Base-by-base conservation (phyloP, 2,113 vertebrate species). In the Chaetorhynchus papuensis region DNA sequence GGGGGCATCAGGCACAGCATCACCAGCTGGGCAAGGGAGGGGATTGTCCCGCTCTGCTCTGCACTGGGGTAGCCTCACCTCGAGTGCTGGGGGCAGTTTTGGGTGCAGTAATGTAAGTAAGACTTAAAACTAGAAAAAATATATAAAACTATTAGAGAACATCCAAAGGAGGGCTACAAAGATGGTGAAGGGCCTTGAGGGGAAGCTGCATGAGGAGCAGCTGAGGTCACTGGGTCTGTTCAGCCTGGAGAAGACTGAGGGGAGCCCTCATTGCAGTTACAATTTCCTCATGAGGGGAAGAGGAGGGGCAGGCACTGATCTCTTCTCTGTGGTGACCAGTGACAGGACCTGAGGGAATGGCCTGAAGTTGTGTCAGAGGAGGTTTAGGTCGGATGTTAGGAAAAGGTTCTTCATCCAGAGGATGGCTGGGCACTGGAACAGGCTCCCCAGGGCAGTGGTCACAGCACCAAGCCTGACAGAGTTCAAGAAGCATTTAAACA, bases 11-110 rank as follows among this genome's bases (percentile, higher is more conserved):
- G 66, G 49, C 11, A 56, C 42, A 71, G 41, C 64, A 47, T 61
- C 0, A 0, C 20, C 74, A 87, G 17, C 30, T 0, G 0, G 49
- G 35, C 9, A 41, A 42, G 14, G 17, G 26, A 88, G 17, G 35
- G 11, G 66, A 71, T 31, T 64, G 57, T 80, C 66, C 66, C 0
- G 1, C 20, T 39, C 35, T 50, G 53, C 30, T 76, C 31, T 22
- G 27, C 2, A 0, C 57, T 56, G n/a, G 18, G 15, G 1, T 2
- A 0, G n/a, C 13, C 49, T 42, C 1, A 5, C 11, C 6, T 56
- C 4, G 1, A 24, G 26, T 71, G 14, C 17, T 31, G 3, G 7
- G 9, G 3, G 11, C 8, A 7, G 13, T 9, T 30, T 26, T n/a
- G 41, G 4, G 10, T 17, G 7, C 4, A 9, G 9, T 11, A 54